Base-by-base conservation (phyloP, 2,797 vertebrate genomes). In the Lutra lutra region DNA sequence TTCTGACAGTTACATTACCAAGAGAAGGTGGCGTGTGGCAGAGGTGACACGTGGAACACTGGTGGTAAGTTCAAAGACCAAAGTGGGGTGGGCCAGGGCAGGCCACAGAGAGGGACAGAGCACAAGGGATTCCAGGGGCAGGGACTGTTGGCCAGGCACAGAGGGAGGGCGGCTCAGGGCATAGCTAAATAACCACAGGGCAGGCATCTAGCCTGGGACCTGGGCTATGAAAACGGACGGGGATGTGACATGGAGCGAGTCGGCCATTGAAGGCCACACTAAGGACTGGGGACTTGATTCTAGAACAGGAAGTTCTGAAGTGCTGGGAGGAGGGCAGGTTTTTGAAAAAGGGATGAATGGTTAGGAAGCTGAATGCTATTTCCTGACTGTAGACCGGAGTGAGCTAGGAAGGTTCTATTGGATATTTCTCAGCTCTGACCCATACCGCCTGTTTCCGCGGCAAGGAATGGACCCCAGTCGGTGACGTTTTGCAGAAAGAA, bases 201-300 rank as follows among this genome's bases (percentile, higher is more conserved):
- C 3, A 23, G 3, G 17, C 43, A 0, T 20, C 38, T 4, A 13
- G 58, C 51, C 40, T 29, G 60, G 35, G 17, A 9, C 40, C 46
- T 29, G 72, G 20, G 35, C 35, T 17, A 4, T 0, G 15, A 18
- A 18, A 15, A 43, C 0, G 1, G 66, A 25, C 18, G 11, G n/a
- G 3, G 10, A 15, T 0, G 35, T 73, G 35, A 40, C 23, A 3
- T 12, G 9, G 40, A 27, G 73, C 10, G 1, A 32, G 38, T 0
- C 21, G 23, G 0, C 8, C 3, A 2, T 4, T 17, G 62, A 56
- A 9, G 2, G 70, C 27, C 5, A 20, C 14, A n/a, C 48, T 7
- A 35, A 51, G 18, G n/a, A 7, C 1, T 13, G 2, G 3, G 32
- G 66, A 1, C 58, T 75, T 43, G 6, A 14, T 48, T n/a, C 91